Conservation (phyloP, 2,888 invertebrate species). For the Tortrix viridana region DNA sequence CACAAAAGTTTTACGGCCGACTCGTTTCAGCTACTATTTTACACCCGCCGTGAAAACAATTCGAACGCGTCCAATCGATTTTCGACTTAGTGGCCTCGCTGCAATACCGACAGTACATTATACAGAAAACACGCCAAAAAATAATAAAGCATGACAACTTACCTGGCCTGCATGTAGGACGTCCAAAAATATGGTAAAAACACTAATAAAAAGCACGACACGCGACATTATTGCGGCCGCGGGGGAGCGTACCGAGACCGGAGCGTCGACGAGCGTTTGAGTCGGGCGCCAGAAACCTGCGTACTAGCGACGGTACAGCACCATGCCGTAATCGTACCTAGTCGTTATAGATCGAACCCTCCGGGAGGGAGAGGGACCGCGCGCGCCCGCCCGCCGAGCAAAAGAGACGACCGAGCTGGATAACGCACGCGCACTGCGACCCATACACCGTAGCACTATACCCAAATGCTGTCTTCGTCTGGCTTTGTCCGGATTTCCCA, state of each 20-base stretch:
- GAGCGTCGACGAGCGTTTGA: slow-evolving; percentile 70
- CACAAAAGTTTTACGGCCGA: slow-evolving; percentile 60
- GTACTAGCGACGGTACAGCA: slow-evolving; percentile 75
- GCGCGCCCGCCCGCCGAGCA: slow-evolving; percentile 43
- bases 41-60: slow-evolving; percentile 77
- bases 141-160: slow-evolving; percentile 52
- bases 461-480: slow-evolving; percentile 77
- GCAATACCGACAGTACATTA: slow-evolving; percentile 43
- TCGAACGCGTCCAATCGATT: slow-evolving; percentile 77
- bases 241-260: slow-evolving; percentile 61
- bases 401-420: slow-evolving; percentile 64
- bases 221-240: slow-evolving; percentile 85
- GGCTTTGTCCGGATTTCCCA: slow-evolving; percentile 79
- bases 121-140: slow-evolving; percentile 26
- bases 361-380: slow-evolving; percentile 66
- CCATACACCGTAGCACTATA: slow-evolving; percentile 69
- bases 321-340: slow-evolving; percentile 74
- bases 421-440: slow-evolving; percentile 76
- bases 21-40: slow-evolving; percentile 73
- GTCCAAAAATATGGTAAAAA: slow-evolving; percentile 84
- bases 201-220: slow-evolving; percentile 85
- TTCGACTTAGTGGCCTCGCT: slow-evolving; percentile 63
- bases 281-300: slow-evolving; percentile 77
- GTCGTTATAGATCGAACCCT: slow-evolving; percentile 82
- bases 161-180: slow-evolving; percentile 84